phyloP scores from a whole-genome alignment of 2,888 invertebrate genomes.

The Cabera pusaria region DNA sequence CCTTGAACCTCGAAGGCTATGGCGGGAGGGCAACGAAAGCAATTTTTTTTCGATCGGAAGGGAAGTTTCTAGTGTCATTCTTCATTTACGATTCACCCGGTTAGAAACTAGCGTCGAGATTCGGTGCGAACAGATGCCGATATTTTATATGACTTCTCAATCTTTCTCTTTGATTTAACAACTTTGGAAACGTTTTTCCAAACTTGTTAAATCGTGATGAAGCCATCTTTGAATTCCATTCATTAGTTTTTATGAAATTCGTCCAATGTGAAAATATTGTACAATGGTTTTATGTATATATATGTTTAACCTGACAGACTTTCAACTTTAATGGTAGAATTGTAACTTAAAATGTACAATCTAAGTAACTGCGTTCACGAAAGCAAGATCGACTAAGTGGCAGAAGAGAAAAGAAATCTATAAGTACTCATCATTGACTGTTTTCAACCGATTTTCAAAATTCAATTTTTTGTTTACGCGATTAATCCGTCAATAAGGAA shows the following conservation, averaged over 20 bases:
- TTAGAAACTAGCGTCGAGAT: slow-evolving; percentile 29
- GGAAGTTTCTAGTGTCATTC: slow-evolving; percentile 41
- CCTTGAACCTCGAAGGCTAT: slow-evolving; percentile 18
- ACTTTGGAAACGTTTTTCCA: slow-evolving; percentile 9
- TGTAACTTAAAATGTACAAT: no score
- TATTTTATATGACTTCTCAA: slow-evolving; percentile 10
- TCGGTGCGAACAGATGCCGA: slow-evolving; percentile 26
- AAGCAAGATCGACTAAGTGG: no score
- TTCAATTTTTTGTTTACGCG: no score
- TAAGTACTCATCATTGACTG: no score
- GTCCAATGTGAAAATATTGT: no score
- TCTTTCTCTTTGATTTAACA: slow-evolving; percentile 12
- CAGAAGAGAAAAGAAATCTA: no score
- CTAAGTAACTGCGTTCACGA: no score
- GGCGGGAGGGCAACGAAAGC: slow-evolving; percentile 33
- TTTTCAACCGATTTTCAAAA: no score
- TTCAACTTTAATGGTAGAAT: no score
- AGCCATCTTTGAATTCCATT: slow-evolving; percentile 4
- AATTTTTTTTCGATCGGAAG: slow-evolving; percentile 29
- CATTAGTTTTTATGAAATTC: slow-evolving; percentile 3
- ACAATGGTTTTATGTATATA: no score
- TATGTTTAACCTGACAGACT: no score
- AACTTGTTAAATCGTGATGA: slow-evolving; percentile 7
- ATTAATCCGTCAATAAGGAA: no score
- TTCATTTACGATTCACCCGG: slow-evolving; percentile 39